These are phyloP conservation scores for Drosophila formosana DNA, from an alignment of 2,888 invertebrate species.

Conservation along the genomic window DNA sequence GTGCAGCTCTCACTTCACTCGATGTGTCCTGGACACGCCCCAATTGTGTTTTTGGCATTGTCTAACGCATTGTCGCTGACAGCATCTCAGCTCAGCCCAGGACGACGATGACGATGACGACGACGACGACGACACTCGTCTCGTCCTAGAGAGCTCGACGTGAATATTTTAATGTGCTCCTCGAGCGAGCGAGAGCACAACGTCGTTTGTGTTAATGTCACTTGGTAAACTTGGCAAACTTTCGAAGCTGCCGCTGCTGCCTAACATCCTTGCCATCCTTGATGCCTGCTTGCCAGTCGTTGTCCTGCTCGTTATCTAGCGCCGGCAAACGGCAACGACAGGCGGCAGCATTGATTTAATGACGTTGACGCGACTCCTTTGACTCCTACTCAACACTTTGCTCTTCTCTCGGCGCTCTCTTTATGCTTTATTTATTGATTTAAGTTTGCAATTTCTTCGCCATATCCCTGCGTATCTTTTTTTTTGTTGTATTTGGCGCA, in stretches of 20 bases:
- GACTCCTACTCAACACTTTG: conserved; percentile 36
- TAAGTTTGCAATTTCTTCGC: conserved; percentile 79
- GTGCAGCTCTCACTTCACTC: conserved; percentile 11
- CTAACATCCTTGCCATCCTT: neutral
- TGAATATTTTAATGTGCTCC: conserved; percentile 65
- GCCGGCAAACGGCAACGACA: conserved; percentile 61
- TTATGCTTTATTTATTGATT: conserved; percentile 83
- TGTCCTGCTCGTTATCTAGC: conserved; percentile 75
- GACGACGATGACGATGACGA: conserved; percentile 23
- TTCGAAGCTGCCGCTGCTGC: conserved; percentile 31
- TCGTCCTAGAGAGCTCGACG: conserved; percentile 44
- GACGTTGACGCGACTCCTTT: conserved; percentile 79
- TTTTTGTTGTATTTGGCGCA: conserved; percentile 37
- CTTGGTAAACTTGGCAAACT: conserved; percentile 74
- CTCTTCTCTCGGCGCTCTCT: conserved; percentile 28
- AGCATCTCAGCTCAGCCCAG: conserved; percentile 58
- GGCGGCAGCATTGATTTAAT: conserved; percentile 83
- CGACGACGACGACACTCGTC: conserved; percentile 62
- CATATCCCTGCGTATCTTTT: conserved; percentile 34
- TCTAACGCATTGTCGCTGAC: conserved; percentile 75
- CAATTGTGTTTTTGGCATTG: conserved; percentile 81
- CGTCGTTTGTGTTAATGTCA: conserved; percentile 76
- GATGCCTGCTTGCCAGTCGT: conserved; percentile 24
- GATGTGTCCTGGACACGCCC: conserved; percentile 71
- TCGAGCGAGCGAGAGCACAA: conserved; percentile 21